A percentile compares a stretch with the other conserved stretches of the same genome.
Evolutionary conservation across 1,140 invertebrate species (phyloP).

Genomic region (Chionoecetes opilio): DNA sequence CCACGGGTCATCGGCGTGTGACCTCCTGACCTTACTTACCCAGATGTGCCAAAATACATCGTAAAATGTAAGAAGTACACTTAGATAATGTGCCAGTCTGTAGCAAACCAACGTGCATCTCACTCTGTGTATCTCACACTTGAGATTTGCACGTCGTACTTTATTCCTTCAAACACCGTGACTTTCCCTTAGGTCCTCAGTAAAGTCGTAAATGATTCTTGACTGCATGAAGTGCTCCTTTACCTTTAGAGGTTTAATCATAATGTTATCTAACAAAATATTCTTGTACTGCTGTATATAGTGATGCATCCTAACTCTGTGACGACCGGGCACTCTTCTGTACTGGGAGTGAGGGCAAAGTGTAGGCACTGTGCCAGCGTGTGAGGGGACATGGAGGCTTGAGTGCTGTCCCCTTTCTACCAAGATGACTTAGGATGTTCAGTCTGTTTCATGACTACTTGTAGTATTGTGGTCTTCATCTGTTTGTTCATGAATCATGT

Average conservation of each 20-base stretch:
- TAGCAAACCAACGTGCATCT: background rate
- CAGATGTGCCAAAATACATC: constrained; percentile 19
- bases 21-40: constrained; percentile 6
- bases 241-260: background rate
- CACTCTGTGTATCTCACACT: background rate
- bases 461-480: too few species aligned
- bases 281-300: constrained; percentile 30
- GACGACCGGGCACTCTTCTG: background rate
- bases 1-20: background rate
- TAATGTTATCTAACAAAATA: background rate
- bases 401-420: too few species aligned
- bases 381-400: too few species aligned
- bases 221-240: constrained; percentile 28
- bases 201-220: background rate
- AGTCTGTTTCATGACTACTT: too few species aligned
- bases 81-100: constrained; percentile 6
- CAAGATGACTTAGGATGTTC: too few species aligned
- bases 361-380: too few species aligned
- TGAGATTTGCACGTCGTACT: background rate
- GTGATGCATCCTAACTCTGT: background rate
- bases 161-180: background rate
- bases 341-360: background rate
- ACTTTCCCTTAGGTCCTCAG: background rate
- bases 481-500: too few species aligned
- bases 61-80: background rate